Conservation (phyloP, 2,113 vertebrate species). For the Stigmatopora nigra region DNA sequence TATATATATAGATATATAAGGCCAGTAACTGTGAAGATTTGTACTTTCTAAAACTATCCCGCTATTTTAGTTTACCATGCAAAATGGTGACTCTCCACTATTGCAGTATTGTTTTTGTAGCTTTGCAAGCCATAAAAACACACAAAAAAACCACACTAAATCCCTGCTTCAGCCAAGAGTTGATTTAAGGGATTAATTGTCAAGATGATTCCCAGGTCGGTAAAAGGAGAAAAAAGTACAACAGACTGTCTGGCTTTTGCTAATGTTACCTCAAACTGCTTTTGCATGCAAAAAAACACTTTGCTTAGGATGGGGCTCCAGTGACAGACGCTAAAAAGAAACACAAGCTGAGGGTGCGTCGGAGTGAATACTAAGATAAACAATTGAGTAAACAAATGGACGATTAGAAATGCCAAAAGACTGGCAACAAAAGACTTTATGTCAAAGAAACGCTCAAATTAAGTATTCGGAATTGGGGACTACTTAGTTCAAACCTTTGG, state of each 20-base stretch:
- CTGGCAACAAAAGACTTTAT: background rate
- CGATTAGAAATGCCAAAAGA: background rate
- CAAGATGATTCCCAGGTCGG: conserved; percentile 29
- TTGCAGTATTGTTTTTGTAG: conserved; percentile 15
- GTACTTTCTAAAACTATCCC: conserved; percentile 1
- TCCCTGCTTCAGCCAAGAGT: conserved; percentile 5
- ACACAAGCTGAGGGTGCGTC: conserved; percentile 22
- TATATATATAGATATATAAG: too few species aligned
- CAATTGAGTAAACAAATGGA: conserved; percentile 2
- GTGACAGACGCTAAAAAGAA: conserved; percentile 29
- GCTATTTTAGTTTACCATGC: conserved; percentile 12
- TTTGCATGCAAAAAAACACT: conserved; percentile 26
- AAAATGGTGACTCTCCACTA: conserved; percentile 18
- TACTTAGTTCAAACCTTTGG: background rate
- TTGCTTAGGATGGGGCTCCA: conserved; percentile 15
- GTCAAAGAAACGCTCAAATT: background rate
- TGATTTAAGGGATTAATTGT: conserved; percentile 29
- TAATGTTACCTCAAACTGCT: conserved; percentile 17
- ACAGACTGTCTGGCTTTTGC: conserved; percentile 22
- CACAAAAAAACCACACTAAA: conserved; percentile 11
- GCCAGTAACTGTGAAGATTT: conserved; percentile 4
- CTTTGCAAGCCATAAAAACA: background rate
- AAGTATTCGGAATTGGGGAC: background rate
- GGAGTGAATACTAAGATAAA: conserved; percentile 7
- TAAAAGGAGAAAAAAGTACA: conserved; percentile 37